Conservation (phyloP, 1,140 invertebrate species). For the Drosophila persimilis region DNA sequence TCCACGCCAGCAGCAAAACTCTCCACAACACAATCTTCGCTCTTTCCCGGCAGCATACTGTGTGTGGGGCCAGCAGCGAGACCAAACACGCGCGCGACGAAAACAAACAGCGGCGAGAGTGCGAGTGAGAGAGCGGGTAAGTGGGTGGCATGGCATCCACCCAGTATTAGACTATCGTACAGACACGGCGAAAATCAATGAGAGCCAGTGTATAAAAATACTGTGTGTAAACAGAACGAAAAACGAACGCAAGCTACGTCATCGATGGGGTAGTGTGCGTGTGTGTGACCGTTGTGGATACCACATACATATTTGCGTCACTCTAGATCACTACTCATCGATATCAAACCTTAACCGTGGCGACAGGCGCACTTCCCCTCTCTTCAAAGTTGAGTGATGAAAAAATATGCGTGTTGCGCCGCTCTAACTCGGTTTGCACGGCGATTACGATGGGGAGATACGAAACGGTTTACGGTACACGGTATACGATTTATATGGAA, state of each 20-base stretch:
- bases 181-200: slow-evolving; percentile 66
- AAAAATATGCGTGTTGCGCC: slow-evolving; percentile 20
- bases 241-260: slow-evolving; percentile 45
- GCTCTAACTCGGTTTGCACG: slow-evolving; percentile 20
- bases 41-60: slow-evolving; percentile 5
- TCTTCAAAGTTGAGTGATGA: slow-evolving; percentile 14
- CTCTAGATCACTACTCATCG: slow-evolving; percentile 27
- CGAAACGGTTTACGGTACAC: slow-evolving; percentile 8
- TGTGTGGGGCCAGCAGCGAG: slow-evolving; percentile 45
- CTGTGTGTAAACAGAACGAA: slow-evolving; percentile 68
- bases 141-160: slow-evolving; percentile 44
- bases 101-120: slow-evolving; percentile 56
- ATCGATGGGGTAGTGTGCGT: slow-evolving; percentile 34
- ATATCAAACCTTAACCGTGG: slow-evolving; percentile 1
- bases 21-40: no score
- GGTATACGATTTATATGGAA: slow-evolving; percentile 4
- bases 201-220: slow-evolving; percentile 51
- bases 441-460: slow-evolving; percentile 27
- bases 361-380: neutral
- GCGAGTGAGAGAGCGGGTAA: neutral
- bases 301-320: slow-evolving; percentile 41
- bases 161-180: slow-evolving; percentile 44
- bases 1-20: slow-evolving; percentile 3
- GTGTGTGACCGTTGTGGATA: neutral
- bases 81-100: slow-evolving; percentile 73